Evolutionary conservation across 2,888 invertebrate species (phyloP).

Genomic region (Apocheima hispidaria): DNA sequence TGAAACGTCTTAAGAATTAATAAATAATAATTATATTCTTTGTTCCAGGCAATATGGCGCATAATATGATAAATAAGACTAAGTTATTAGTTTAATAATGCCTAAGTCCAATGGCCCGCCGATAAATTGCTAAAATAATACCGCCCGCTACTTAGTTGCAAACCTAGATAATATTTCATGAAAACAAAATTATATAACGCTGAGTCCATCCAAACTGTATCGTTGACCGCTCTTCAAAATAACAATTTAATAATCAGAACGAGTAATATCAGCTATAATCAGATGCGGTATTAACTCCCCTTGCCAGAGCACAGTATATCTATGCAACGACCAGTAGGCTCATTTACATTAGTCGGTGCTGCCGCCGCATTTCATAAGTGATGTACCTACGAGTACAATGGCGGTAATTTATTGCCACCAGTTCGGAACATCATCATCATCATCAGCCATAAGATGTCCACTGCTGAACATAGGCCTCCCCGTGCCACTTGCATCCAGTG

Average conservation of each 20-base stretch:
- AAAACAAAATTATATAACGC: background rate
- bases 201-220: constrained; percentile 15
- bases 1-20: constrained; percentile 18
- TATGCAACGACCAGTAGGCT: constrained; percentile 11
- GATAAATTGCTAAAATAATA: background rate
- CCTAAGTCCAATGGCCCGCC: background rate
- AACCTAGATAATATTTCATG: background rate
- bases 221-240: constrained; percentile 21
- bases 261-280: constrained; percentile 54
- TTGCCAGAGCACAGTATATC: constrained; percentile 13
- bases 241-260: constrained; percentile 22
- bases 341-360: constrained; percentile 44
- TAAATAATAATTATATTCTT: too few relatives aligned
- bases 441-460: too few relatives aligned
- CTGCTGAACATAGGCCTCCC: too few relatives aligned
- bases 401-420: constrained; percentile 7
- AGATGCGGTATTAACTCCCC: constrained; percentile 60
- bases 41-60: too few relatives aligned
- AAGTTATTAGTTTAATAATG: too few relatives aligned
- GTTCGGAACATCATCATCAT: too few relatives aligned
- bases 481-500: too few relatives aligned
- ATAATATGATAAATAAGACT: too few relatives aligned
- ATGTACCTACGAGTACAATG: background rate
- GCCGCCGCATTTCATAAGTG: constrained; percentile 41
- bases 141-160: background rate